phyloP scores from a whole-genome alignment of 2,113 vertebrate species.

The Xenus cinereus region DNA sequence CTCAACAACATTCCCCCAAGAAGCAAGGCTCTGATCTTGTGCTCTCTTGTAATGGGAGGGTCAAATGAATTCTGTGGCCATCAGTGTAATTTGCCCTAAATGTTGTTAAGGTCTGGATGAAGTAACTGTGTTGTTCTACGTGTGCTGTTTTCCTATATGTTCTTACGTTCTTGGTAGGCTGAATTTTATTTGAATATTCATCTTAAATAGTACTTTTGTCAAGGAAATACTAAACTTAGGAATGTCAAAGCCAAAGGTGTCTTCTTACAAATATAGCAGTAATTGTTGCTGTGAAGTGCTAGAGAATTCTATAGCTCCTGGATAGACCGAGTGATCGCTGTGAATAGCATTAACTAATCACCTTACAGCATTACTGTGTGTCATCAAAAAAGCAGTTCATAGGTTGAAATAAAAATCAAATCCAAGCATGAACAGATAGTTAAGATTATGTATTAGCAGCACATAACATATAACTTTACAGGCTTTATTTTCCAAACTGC shows the following conservation, averaged over 20 bases:
- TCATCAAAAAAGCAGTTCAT: background rate
- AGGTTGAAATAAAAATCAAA: slow-evolving; percentile 12
- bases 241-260: background rate
- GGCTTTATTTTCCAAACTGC: slow-evolving; percentile 1
- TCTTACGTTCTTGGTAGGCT: background rate
- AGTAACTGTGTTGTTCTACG: background rate
- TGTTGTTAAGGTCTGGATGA: background rate
- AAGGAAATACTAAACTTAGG: background rate
- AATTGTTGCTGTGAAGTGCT: slow-evolving; percentile 7
- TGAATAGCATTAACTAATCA: slow-evolving; percentile 1
- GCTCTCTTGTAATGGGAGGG: background rate
- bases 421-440: background rate
- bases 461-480: background rate
- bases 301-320: background rate
- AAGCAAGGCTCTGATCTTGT: background rate
- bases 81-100: background rate
- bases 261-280: slow-evolving; percentile 2
- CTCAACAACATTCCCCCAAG: background rate
- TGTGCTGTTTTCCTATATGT: background rate
- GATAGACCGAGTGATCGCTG: background rate
- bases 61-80: background rate
- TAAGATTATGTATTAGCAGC: background rate
- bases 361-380: background rate
- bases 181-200: background rate
- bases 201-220: slow-evolving; percentile 14